Evolutionary conservation across 2,888 invertebrate species (phyloP), one percentile per base, ranked within the genome.

Genomic region (Ctenicera cuprea): DNA sequence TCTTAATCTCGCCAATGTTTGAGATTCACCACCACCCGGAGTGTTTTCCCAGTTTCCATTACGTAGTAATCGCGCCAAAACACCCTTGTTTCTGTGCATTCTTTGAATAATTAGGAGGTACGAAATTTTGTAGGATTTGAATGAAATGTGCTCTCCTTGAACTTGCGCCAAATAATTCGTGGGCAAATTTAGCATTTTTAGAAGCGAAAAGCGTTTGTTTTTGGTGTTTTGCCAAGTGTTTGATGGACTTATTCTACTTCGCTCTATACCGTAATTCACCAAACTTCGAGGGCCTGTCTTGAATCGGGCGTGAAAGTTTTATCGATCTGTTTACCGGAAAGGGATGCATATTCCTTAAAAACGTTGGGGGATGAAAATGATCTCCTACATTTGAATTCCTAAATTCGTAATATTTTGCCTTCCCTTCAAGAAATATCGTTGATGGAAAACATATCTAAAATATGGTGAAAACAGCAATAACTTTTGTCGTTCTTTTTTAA

Each of bases 241-340:
- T 64, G 48, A 64, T 48, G 48, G 45, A 12, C 64, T 12, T 33
- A 57, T 33, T 62, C 33, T 50, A 64, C 33, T 14, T 57, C 18
- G 18, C 22, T 57, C 16, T 18, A 45, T 45, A 45, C 5, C 45
- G 38, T 37, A 41, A 14, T 4, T 37, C 59, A 33, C 59, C 33
- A 41, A 30, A 38, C 38, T 14, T 12, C 18, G 5, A 11, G 9
- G 38, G 38, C 57, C 57, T 20, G 16, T 26, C 54, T 30, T 30
- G 54, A 30, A 14, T 30, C 33, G 20, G 50, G 45, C 50, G 66
- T 37, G 66, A 54, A 66, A 52, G 54, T 38, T 54, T 33, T 66
- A 66, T 66, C 33, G 66, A 66, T 54, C 66, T 66, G 66, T 66
- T 66, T 66, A 66, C 66, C 20, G 37, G 38, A 64, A 64, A 43